Percentiles rank a stretch among this genome's conserved stretches.
These are phyloP conservation scores for Rotaria socialis DNA, from an alignment of 2,888 invertebrate species.

Conservation along the genomic window DNA sequence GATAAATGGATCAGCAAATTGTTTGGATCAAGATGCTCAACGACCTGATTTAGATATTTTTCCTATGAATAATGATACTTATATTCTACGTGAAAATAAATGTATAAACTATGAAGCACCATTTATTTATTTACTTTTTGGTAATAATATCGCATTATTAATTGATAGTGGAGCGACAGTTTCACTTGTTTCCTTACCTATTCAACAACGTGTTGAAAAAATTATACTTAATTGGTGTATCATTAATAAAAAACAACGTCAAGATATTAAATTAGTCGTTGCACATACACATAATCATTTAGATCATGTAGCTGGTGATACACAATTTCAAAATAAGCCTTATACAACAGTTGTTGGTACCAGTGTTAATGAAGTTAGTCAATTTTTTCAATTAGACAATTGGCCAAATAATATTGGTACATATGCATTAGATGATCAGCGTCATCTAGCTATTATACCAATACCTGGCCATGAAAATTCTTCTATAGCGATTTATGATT, in stretches of 20 bases:
- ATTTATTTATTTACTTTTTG: not conserved
- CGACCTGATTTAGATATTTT: not conserved
- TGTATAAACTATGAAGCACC: conserved; percentile 33
- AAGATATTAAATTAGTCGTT: not conserved
- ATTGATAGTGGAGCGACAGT: conserved; percentile 24
- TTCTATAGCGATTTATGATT: conserved; percentile 27
- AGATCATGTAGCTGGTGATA: conserved; percentile 11
- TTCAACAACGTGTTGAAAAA: conserved; percentile 4
- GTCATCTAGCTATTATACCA: not conserved
- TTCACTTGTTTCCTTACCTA: not conserved
- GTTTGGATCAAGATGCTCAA: not conserved
- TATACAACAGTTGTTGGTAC: not conserved
- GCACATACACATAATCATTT: not conserved
- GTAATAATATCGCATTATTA: not conserved
- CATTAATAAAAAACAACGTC: not conserved
- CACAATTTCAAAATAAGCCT: not conserved
- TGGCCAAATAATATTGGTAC: conserved; percentile 7
- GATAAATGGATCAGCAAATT: not conserved
- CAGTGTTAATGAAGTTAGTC: not conserved
- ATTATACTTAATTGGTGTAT: not conserved
- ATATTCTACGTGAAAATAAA: conserved; percentile 27
- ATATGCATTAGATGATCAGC: not conserved
- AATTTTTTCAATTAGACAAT: conserved; percentile 9
- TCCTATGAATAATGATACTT: conserved; percentile 1
- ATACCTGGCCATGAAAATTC: conserved; percentile 32